Base-by-base conservation (phyloP, 2,797 vertebrate genomes). In the Eulemur albifrons region DNA sequence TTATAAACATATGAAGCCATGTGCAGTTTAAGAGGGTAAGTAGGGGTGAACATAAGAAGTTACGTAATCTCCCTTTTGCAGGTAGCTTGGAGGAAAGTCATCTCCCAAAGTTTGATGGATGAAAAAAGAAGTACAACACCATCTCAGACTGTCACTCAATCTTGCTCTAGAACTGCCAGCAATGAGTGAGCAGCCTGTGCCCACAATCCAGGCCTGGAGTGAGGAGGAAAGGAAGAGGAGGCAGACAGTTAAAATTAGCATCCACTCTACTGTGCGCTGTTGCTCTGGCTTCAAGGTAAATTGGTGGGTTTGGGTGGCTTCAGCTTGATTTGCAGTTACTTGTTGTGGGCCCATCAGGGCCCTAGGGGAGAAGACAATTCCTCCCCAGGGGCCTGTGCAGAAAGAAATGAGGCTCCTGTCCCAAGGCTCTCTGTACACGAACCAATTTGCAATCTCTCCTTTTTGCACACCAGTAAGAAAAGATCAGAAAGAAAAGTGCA, bases 1-100 rank as follows among this genome's bases (percentile, higher is more conserved):
- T 69, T 23, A 3, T 30, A 13, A 52, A 45, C 79, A 38, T 0
- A 18, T 0, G 13, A 85, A 83, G 52, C 54, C 1, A 10, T 0
- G 2, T 12, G 54, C 25, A 4, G 30, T 32, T 40, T 43, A 10
- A 79, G 81, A 65, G 23, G 40, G 38, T 43, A 21, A 48, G 54
- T 2, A 2, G n/a, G 43, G 10, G 69, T 45, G 80, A 77, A 5
- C 0, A 0, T 0, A 43, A n/a, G 21, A 65, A 72, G 70, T 96
- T 48, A 83, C 0, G 1, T 30, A 83, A 90, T 2, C 7, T 7
- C 25, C 43, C 38, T 30, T n/a, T 15, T 5, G 80, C 54, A 57
- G 54, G 54, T 0, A 23, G 21, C 2, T 1, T 5, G 54, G 82
- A 38, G 38, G 2, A 32, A 82, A 50, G 90, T 57, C n/a, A 14